Evolutionary conservation across 2,888 invertebrate species (phyloP).

Genomic region (Lordiphosa andalusiaca): DNA sequence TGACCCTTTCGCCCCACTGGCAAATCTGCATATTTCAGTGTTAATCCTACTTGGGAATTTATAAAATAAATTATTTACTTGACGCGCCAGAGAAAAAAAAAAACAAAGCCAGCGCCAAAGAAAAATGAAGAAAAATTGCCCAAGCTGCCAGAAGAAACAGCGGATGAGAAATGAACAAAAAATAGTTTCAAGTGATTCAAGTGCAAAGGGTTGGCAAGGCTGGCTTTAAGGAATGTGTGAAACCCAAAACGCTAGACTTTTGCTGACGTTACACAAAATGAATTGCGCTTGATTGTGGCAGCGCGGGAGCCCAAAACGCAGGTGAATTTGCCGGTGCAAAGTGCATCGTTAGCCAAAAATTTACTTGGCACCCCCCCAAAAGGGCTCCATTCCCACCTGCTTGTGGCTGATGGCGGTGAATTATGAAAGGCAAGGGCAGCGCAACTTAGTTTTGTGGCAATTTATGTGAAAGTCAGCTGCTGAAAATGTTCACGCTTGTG

Average conservation of each 20-base stretch:
- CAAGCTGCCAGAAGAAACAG: constrained; percentile 10
- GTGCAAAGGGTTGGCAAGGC: constrained; percentile 4
- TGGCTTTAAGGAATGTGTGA: constrained; percentile 11
- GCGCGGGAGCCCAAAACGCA: constrained; percentile 23
- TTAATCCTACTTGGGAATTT: constrained; percentile 73
- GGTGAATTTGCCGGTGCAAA: constrained; percentile 59
- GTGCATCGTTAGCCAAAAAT: constrained; percentile 69
- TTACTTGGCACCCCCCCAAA: constrained; percentile 65
- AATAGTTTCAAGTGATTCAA: constrained; percentile 18
- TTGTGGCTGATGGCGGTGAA: constrained; percentile 49
- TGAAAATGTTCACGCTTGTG: constrained; percentile 49
- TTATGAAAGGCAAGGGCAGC: constrained; percentile 63
- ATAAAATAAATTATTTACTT: constrained; percentile 72
- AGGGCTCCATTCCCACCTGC: constrained; percentile 8
- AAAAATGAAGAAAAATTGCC: constrained; percentile 53
- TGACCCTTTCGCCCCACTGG: constrained; percentile 31
- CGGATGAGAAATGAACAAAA: constrained; percentile 22
- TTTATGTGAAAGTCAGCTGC: constrained; percentile 71
- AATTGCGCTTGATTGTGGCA: constrained; percentile 72
- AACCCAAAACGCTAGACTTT: constrained; percentile 17
- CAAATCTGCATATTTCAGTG: constrained; percentile 73
- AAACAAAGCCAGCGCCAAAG: constrained; percentile 43
- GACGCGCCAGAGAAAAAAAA: constrained; percentile 16
- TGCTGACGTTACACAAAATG: constrained; percentile 66
- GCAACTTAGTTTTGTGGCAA: constrained; percentile 41